Percentiles rank a stretch among this genome's conserved stretches.
Evolutionary conservation across 2,888 invertebrate genomes (phyloP).

Genomic region (Zygaena filipendulae): DNA sequence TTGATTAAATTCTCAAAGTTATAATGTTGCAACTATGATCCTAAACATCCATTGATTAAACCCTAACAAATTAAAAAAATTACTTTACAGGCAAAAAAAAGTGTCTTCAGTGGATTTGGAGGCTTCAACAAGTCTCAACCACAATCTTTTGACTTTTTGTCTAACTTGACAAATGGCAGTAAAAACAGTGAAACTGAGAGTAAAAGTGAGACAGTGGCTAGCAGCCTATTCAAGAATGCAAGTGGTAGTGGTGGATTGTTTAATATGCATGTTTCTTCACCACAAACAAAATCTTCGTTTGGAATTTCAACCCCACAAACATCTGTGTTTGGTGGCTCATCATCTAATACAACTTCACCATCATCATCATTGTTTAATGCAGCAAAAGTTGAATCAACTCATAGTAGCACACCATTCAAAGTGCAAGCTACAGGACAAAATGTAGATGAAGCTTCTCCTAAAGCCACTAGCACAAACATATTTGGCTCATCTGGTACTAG

Average conservation of each 20-base stretch:
- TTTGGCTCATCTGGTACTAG: slow-evolving; percentile 32
- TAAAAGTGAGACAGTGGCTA: slow-evolving; percentile 29
- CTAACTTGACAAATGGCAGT: slow-evolving; percentile 61
- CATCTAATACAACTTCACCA: slow-evolving; percentile 20
- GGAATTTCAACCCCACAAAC: slow-evolving; percentile 22
- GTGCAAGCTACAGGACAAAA: slow-evolving; percentile 25
- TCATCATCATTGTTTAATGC: slow-evolving; percentile 30
- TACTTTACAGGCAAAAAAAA: slow-evolving; percentile 54
- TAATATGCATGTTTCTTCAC: slow-evolving; percentile 22
- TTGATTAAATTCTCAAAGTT: neutral
- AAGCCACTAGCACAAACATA: slow-evolving; percentile 23
- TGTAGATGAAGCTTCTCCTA: slow-evolving; percentile 23
- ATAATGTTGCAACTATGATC: neutral
- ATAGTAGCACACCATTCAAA: slow-evolving; percentile 38
- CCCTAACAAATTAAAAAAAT: too few species aligned
- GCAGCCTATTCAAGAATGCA: slow-evolving; percentile 29
- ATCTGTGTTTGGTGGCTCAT: slow-evolving; percentile 28
- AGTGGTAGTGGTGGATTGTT: slow-evolving; percentile 30
- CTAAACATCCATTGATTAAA: neutral
- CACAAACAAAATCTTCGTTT: slow-evolving; percentile 21
- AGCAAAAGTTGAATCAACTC: slow-evolving; percentile 36
- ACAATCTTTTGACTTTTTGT: slow-evolving; percentile 70
- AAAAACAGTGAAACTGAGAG: slow-evolving; percentile 30
- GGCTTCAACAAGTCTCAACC: slow-evolving; percentile 69
- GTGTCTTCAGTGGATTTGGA: slow-evolving; percentile 77